Base-by-base conservation (phyloP, 2,888 invertebrate species). In the Drosophila multiciliata region DNA sequence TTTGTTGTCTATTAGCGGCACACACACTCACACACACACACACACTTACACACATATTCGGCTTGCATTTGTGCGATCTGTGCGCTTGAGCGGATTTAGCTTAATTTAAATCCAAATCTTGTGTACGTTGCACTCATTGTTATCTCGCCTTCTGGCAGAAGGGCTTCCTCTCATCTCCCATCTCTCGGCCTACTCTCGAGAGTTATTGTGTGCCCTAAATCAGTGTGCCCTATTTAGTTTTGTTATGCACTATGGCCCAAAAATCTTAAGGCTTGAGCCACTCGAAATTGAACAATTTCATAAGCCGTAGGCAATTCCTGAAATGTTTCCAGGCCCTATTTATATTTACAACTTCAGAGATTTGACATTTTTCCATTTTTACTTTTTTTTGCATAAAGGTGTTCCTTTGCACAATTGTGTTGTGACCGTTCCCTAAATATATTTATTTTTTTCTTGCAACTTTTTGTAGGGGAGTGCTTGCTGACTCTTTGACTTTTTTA, bases 91-190 rank as follows among this genome's bases (percentile, higher is more conserved):
- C 83, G 88, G 85, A 82, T 86, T 86, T 88, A 88, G 85, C 87
- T 86, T 86, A 86, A 86, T 86, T 86, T 86, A 86, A 86, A 86
- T 86, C 85, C 85, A 86, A 86, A 86, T 83, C 85, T 86, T 86
- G 70, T 87, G 73, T 75, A 70, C 49, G 67, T 74, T 74, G 71
- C 61, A 61, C 78, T 78, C 69, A 69, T 74, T 80, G 66, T 55
- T 60, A 55, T 67, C 69, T 69, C 69, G 62, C 55, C 69, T 61
- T 32, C 20, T 20, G 11, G 33, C 40, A 26, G 20, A 26, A 23
- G 40, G 45, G 26, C 29, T 20, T 52, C 6, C 20, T 15, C 29
- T 12, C 42, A 15, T 32, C 40, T 57, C 36, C 33, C 11, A 42
- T 7, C 54, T 38, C 75, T 53, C 55, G 20, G 32, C 49, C 70